A percentile compares a stretch with the other conserved stretches of the same genome.
Conservation (phyloP, 2,888 invertebrate species). For the Leucophenga montana region DNA sequence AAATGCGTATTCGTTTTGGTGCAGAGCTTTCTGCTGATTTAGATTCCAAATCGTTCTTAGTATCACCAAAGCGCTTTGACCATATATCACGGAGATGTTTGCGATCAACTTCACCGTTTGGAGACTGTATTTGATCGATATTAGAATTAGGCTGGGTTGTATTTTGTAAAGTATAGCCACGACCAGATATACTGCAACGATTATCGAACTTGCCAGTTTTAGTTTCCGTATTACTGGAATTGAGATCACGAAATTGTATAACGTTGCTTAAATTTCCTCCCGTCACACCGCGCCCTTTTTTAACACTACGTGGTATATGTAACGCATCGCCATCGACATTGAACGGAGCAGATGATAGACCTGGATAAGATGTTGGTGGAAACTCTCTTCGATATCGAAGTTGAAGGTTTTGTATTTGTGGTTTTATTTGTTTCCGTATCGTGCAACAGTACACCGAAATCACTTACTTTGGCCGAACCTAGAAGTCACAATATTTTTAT, state of each 20-base stretch:
- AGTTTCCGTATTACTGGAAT: neutral
- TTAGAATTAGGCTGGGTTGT: too few species aligned
- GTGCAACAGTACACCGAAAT: too few species aligned
- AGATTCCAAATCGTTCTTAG: neutral
- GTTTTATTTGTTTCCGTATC: neutral
- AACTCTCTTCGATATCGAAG: conserved; percentile 41
- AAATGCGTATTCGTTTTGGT: conserved; percentile 56
- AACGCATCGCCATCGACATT: conserved; percentile 13
- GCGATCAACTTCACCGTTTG: conserved; percentile 45
- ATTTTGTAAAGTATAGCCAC: conserved; percentile 51
- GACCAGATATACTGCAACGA: conserved; percentile 43
- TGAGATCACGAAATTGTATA: conserved; percentile 56
- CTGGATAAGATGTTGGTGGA: conserved; percentile 62
- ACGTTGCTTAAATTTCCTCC: conserved; percentile 57
- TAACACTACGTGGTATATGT: too few species aligned
- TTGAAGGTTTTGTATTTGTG: neutral
- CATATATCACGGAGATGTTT: conserved; percentile 64
- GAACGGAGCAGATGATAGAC: conserved; percentile 50
- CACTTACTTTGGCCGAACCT: too few species aligned
- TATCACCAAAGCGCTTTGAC: conserved; percentile 57
- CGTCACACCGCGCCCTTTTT: neutral
- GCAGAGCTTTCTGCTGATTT: neutral
- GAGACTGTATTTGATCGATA: neutral
- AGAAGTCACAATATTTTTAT: neutral
- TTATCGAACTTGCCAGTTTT: conserved; percentile 17